phyloP scores from a whole-genome alignment of 2,888 invertebrate genomes.

The Agriopis leucophaearia region DNA sequence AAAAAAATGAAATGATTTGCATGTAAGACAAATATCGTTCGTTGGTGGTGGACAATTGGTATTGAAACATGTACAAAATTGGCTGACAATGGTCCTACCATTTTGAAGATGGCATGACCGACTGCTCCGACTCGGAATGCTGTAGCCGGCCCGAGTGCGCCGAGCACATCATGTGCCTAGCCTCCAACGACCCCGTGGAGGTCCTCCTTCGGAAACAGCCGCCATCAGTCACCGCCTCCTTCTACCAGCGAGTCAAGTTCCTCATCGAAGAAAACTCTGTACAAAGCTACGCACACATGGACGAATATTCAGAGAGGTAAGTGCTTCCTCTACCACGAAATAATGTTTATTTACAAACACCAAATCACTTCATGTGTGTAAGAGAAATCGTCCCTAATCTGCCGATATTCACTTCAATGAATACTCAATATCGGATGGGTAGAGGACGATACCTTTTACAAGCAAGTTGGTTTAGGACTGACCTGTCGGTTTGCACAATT shows the following conservation, averaged over 20 bases:
- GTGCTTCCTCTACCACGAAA: slow-evolving; percentile 71
- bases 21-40: slow-evolving; percentile 7
- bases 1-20: slow-evolving; percentile 5
- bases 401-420: slow-evolving; percentile 38
- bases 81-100: slow-evolving; percentile 71
- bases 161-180: slow-evolving; percentile 97
- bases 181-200: slow-evolving; percentile 98
- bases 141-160: slow-evolving; percentile 95
- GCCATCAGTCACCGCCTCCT: slow-evolving; percentile 98
- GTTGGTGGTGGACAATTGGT: slow-evolving; percentile 41
- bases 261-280: slow-evolving; percentile 99
- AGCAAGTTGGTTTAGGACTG: slow-evolving; percentile 71
- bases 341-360: slow-evolving; percentile 66
- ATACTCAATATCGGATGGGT: slow-evolving; percentile 31
- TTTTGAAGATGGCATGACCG: slow-evolving; percentile 97
- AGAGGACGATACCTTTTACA: slow-evolving; percentile 71
- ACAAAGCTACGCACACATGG: slow-evolving; percentile 98
- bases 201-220: slow-evolving; percentile 98
- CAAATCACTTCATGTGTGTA: slow-evolving; percentile 76
- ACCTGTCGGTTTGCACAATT: slow-evolving; percentile 75
- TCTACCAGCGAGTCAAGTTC: slow-evolving; percentile 99
- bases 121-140: slow-evolving; percentile 99
- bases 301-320: slow-evolving; percentile 99
- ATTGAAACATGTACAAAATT: slow-evolving; percentile 44
- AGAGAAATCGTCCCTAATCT: slow-evolving; percentile 69